Percentiles rank a stretch among this genome's conserved stretches.
These are phyloP conservation scores for Heliconius congener DNA, from an alignment of 1,140 invertebrate genomes.

Conservation along the genomic window DNA sequence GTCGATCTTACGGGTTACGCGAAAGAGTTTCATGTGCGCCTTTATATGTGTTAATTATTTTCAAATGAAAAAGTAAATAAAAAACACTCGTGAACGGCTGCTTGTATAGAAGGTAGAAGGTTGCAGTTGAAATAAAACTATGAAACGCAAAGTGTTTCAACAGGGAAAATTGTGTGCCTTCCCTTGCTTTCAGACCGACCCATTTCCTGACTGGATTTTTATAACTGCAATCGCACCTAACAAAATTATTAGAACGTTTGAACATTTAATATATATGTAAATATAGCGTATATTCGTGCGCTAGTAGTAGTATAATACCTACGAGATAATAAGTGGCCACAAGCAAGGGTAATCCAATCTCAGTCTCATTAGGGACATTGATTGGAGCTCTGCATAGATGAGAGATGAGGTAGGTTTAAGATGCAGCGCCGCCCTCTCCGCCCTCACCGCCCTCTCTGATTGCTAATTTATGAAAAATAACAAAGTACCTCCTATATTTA, in stretches of 20 bases:
- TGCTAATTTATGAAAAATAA: background rate
- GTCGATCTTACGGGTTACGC: background rate
- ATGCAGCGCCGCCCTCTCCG: background rate
- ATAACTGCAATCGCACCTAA: background rate
- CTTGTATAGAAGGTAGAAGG: background rate
- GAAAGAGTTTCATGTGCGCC: background rate
- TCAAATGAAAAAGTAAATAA: background rate
- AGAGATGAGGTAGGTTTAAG: background rate
- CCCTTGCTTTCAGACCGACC: background rate
- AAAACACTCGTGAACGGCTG: conserved; percentile 4
- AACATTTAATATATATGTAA: too few relatives aligned
- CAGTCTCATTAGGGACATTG: background rate
- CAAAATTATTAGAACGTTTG: background rate
- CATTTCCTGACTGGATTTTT: background rate
- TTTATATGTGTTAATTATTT: background rate
- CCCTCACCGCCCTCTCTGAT: background rate
- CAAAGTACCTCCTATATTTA: background rate
- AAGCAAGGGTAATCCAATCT: background rate
- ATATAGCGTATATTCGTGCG: too few relatives aligned
- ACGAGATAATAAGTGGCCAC: background rate
- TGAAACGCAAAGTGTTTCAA: background rate
- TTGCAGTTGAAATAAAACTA: conserved; percentile 6
- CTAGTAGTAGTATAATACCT: too few relatives aligned
- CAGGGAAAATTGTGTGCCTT: background rate
- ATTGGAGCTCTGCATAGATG: background rate